Evolutionary conservation across 2,888 invertebrate genomes (phyloP), one percentile per base, ranked within the genome.

Genomic region (Philereme vetulata): DNA sequence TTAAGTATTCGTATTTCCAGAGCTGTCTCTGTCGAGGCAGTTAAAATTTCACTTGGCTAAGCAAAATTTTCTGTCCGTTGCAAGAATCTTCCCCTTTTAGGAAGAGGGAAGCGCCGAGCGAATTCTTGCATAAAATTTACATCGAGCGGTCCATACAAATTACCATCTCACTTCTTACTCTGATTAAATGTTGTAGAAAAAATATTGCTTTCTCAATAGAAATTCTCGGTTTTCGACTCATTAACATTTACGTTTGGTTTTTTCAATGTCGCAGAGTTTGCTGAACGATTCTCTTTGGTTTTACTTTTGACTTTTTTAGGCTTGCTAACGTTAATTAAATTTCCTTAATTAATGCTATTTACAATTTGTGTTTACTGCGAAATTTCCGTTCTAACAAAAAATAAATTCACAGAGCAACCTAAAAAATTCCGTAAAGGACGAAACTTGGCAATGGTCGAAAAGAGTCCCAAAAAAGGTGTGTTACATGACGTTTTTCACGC

Each of bases 161-260:
- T 90, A 90, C 89, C 90, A 90, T 91, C 90, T 88, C 89, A 86
- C 88, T 88, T 89, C 90, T 90, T 90, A 87, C 89, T 89, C 89
- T 91, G 91, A 92, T 92, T 92, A 91, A 91, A 92, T 90, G 91
- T 90, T 90, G 87, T 90, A 92, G 91, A 92, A 92, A 91, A 92
- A 90, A 90, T 90, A 90, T 90, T 90, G 90, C 86, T 84, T 82
- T 85, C 86, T 80, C 89, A 91, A 90, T 89, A 89, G 87, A 84
- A 88, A 88, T 89, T 86, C 85, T 86, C 82, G 88, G 88, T 88
- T 90, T 90, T 88, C 80, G 85, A 88, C 86, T 90, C 89, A 89
- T 90, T 89, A 90, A 89, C 89, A 90, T 88, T 88, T 84, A 86
- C 88, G 87, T 88, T 88, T 68, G 85, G 85, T 85, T 84, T 83